A percentile compares a stretch with the other conserved stretches of the same genome.
These are phyloP conservation scores for Blastobasis adustella DNA, from an alignment of 2,888 invertebrate species.

Conservation along the genomic window DNA sequence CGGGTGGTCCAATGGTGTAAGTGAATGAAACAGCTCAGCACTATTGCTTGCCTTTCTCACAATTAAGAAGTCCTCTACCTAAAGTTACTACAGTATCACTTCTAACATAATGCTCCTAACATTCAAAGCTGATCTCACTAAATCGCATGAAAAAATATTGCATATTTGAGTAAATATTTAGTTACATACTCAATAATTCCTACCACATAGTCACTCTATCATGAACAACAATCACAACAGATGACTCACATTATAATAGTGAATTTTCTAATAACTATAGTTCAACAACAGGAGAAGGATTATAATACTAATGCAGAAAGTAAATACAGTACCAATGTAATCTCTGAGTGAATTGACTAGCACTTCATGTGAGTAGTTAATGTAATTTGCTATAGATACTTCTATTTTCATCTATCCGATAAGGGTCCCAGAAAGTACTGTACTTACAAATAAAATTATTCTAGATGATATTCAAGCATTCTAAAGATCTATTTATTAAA, in stretches of 20 bases:
- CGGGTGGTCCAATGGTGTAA: not conserved
- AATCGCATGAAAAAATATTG: constrained; percentile 60
- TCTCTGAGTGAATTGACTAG: constrained; percentile 33
- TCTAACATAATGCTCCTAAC: constrained; percentile 47
- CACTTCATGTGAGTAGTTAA: constrained; percentile 22
- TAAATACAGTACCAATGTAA: constrained; percentile 22
- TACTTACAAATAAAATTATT: constrained; percentile 26
- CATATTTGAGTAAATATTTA: constrained; percentile 33
- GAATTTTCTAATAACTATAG: constrained; percentile 24
- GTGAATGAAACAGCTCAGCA: constrained; percentile 21
- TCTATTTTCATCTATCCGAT: constrained; percentile 1
- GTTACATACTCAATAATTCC: constrained; percentile 2
- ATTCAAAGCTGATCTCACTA: constrained; percentile 55
- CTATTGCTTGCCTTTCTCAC: constrained; percentile 32
- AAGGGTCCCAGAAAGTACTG: constrained; percentile 30
- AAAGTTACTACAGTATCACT: constrained; percentile 34
- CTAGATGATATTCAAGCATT: constrained; percentile 16
- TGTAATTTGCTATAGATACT: not conserved
- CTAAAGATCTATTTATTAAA: not conserved
- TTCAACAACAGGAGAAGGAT: constrained; percentile 30
- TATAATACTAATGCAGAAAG: constrained; percentile 18
- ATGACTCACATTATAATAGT: constrained; percentile 20
- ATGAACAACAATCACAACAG: constrained; percentile 24
- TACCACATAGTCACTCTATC: constrained; percentile 25
- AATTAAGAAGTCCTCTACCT: constrained; percentile 36